Evolutionary conservation across 2,797 vertebrate genomes (phyloP).

Genomic region (Enteromius paludinosus): DNA sequence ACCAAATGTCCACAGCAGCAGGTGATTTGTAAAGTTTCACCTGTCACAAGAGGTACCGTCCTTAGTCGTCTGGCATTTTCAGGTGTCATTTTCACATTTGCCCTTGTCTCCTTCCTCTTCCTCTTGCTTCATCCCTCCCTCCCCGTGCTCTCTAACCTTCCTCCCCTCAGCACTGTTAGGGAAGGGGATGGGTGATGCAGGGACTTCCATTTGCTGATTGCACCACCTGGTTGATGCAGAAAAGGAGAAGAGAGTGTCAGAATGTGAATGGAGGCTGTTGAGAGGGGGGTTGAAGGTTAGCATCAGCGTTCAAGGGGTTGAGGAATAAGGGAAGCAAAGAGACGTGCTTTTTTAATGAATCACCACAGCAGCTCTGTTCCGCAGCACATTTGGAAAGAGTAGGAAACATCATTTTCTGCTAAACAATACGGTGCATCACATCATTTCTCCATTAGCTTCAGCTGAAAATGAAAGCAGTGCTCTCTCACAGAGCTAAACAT

Average conservation of each 20-base stretch:
- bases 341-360: slow-evolving; percentile 34
- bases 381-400: not conserved
- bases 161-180: slow-evolving; percentile 70
- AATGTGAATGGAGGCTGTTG: not conserved
- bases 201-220: slow-evolving; percentile 59
- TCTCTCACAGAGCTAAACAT: not conserved
- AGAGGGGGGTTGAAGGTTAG: not conserved
- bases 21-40: slow-evolving; percentile 13
- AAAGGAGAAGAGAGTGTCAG: slow-evolving; percentile 38
- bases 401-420: slow-evolving; percentile 18
- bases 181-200: slow-evolving; percentile 59
- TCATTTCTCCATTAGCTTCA: slow-evolving; percentile 23
- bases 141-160: slow-evolving; percentile 66
- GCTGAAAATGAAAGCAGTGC: slow-evolving; percentile 15
- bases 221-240: slow-evolving; percentile 56
- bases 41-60: slow-evolving; percentile 23
- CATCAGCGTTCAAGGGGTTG: slow-evolving; percentile 14
- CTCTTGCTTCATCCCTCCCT: slow-evolving; percentile 27
- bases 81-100: slow-evolving; percentile 78
- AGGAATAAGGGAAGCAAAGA: slow-evolving; percentile 29
- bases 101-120: slow-evolving; percentile 62
- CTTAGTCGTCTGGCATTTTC: slow-evolving; percentile 64
- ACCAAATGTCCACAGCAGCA: not conserved
- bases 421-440: slow-evolving; percentile 33
- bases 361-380: slow-evolving; percentile 5